Percentiles rank a stretch among this genome's conserved stretches.
Conservation (phyloP, 2,888 invertebrate genomes). For the Tiliacea aurago region DNA sequence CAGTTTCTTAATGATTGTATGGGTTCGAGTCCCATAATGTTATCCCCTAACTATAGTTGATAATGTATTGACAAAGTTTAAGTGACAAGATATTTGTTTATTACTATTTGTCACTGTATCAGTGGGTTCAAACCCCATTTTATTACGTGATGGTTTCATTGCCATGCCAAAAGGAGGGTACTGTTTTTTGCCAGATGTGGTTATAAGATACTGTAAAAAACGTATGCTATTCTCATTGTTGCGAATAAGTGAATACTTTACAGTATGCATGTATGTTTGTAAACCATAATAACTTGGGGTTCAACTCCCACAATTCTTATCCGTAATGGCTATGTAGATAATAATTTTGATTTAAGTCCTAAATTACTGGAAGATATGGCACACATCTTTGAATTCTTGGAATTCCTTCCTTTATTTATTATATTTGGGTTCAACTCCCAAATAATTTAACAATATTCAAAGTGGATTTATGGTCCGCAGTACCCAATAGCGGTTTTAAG, state of each 20-base stretch:
- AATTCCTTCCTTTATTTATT: background rate
- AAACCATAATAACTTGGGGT: slow-evolving; percentile 38
- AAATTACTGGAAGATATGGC: background rate
- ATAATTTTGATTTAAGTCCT: background rate
- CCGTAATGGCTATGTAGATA: too few relatives aligned
- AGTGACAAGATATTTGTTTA: background rate
- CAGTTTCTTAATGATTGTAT: background rate
- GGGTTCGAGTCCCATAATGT: background rate
- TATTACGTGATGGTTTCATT: background rate
- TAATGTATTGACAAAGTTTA: too few relatives aligned
- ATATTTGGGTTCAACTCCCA: slow-evolving; percentile 23
- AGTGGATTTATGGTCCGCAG: background rate
- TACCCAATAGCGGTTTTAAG: background rate
- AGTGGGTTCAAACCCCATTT: slow-evolving; percentile 34
- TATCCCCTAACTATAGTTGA: too few relatives aligned
- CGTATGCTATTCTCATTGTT: background rate
- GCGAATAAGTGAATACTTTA: background rate
- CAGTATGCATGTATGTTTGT: slow-evolving; percentile 1
- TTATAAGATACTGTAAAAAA: background rate
- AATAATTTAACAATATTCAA: background rate
- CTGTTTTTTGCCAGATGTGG: background rate
- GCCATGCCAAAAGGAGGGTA: background rate
- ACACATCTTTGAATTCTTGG: background rate
- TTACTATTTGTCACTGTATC: background rate
- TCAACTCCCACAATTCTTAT: slow-evolving; percentile 51